These are phyloP conservation scores for Laothoe populi DNA, from an alignment of 2,888 invertebrate species.

Conservation along the genomic window DNA sequence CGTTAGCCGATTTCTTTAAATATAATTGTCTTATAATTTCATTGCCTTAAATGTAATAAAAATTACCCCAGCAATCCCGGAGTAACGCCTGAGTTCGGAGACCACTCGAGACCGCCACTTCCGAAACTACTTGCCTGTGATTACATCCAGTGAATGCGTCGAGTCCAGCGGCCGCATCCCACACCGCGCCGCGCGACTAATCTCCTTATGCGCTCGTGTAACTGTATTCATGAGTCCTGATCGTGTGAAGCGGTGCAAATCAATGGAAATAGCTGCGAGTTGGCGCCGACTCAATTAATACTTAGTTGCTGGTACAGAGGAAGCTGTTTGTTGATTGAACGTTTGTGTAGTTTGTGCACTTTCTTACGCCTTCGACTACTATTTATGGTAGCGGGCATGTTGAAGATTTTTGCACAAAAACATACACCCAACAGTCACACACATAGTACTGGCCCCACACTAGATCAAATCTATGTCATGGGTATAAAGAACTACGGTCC, in stretches of 20 bases:
- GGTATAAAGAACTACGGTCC: no score
- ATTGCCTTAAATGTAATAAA: not conserved
- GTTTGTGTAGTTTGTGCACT: constrained; percentile 8
- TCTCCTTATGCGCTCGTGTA: constrained; percentile 23
- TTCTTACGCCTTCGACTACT: not conserved
- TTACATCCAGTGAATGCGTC: constrained; percentile 21
- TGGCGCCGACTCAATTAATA: constrained; percentile 20
- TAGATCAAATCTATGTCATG: no score
- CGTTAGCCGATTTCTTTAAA: no score
- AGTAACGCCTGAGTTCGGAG: not conserved
- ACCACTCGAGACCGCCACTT: constrained; percentile 27
- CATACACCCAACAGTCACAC: no score
- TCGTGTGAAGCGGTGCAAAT: constrained; percentile 21
- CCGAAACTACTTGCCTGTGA: constrained; percentile 23
- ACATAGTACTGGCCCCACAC: no score
- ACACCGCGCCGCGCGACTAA: constrained; percentile 1
- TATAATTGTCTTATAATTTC: no score
- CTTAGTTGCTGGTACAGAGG: not conserved
- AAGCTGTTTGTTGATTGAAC: constrained; percentile 5
- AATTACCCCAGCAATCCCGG: not conserved
- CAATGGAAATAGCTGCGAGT: constrained; percentile 24
- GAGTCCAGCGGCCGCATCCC: not conserved
- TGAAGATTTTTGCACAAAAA: no score
- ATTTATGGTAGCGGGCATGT: no score
- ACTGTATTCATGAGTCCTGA: constrained; percentile 19